phyloP scores from a whole-genome alignment of 2,888 invertebrate genomes.

The Lasioglossum calceatum region DNA sequence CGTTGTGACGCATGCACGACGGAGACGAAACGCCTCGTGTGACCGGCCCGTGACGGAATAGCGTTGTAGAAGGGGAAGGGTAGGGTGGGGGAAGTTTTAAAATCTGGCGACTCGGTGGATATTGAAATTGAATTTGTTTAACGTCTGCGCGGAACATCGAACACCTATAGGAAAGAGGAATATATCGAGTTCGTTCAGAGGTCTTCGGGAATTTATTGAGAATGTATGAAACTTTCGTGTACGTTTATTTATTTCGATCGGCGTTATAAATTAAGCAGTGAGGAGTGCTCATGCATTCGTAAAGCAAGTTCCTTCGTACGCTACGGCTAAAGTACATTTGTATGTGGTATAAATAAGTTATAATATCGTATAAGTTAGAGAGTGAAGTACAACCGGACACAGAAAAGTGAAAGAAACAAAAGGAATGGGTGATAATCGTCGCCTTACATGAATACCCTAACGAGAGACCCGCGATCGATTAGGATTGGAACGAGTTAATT shows the following conservation, averaged over 20 bases:
- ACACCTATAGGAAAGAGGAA: neutral
- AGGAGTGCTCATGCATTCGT: neutral
- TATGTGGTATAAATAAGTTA: conserved; percentile 20
- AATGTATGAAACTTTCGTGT: neutral
- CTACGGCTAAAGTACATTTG: neutral
- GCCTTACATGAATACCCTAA: neutral
- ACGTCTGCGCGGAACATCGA: neutral
- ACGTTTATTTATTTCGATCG: neutral
- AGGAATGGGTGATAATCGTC: neutral
- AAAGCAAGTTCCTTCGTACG: neutral
- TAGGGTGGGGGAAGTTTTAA: too few relatives aligned
- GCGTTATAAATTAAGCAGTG: neutral
- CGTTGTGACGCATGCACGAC: too few relatives aligned
- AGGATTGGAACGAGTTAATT: neutral
- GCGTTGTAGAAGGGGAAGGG: too few relatives aligned
- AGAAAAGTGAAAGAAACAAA: neutral
- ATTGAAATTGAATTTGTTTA: neutral
- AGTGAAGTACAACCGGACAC: neutral
- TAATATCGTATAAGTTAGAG: neutral
- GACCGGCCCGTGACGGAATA: too few relatives aligned
- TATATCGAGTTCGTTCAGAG: neutral
- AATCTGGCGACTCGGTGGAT: neutral
- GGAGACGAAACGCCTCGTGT: too few relatives aligned
- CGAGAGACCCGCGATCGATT: neutral
- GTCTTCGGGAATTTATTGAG: neutral